These are phyloP conservation scores for Leptogaster cylindrica DNA, from an alignment of 2,888 invertebrate genomes.

Conservation along the genomic window DNA sequence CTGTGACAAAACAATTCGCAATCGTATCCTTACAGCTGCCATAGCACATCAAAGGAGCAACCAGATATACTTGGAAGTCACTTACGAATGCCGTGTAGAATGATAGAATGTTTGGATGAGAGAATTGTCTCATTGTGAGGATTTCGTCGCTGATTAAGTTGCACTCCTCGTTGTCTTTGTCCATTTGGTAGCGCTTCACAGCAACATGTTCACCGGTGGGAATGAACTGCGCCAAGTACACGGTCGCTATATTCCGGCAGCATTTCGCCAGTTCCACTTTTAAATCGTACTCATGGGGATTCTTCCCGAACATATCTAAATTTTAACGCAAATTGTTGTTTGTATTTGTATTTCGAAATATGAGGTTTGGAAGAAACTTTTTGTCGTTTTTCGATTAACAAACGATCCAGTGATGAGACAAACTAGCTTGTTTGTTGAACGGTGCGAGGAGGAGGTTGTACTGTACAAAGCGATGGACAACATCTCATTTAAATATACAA, in stretches of 20 bases:
- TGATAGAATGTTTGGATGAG: conserved; percentile 79
- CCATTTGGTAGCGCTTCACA: conserved; percentile 78
- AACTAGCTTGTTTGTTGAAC: no score
- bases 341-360: background rate
- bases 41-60: conserved; percentile 83
- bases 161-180: conserved; percentile 70
- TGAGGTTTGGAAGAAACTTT: no score
- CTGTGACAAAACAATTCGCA: conserved; percentile 71
- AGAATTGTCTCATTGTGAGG: conserved; percentile 74
- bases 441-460: no score
- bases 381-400: no score
- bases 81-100: conserved; percentile 79
- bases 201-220: conserved; percentile 73
- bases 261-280: conserved; percentile 73
- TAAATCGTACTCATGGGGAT: conserved; percentile 70
- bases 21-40: conserved; percentile 84
- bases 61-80: conserved; percentile 77
- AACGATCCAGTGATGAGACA: no score
- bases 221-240: conserved; percentile 73
- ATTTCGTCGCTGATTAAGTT: conserved; percentile 75
- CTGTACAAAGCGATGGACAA: no score
- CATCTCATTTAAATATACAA: no score
- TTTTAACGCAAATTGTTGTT: background rate
- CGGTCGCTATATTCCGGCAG: conserved; percentile 72
- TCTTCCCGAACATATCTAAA: conserved; percentile 66